Evolutionary conservation across 2,888 invertebrate genomes (phyloP), one percentile per base, ranked within the genome.

Genomic region (Camptogramma bilineatum): DNA sequence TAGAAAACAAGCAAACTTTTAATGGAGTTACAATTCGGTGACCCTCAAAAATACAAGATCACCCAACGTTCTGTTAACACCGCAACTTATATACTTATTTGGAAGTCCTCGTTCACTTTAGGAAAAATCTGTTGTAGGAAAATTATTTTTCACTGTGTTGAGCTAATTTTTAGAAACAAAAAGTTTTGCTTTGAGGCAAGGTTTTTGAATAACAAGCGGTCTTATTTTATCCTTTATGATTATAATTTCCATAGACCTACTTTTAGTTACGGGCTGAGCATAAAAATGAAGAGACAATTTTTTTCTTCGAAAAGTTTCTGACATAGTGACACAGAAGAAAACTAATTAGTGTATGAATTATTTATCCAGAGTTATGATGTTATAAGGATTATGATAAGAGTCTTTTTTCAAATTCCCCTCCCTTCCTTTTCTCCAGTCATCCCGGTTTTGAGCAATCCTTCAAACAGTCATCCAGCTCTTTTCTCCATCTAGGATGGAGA

Each of bases 1-100:
- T 85, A 79, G 78, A 84, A 88, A 90, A 90, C 88, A 87, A 85
- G 87, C 82, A 85, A 90, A 91, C 86, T 90, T 91, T 91, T 91
- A 90, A 91, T 91, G 89, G 86, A 90, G 86, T 89, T 88, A 90
- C 85, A 84, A 90, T 87, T 87, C 85, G 83, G 87, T 87, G 86
- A 88, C 85, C 86, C 82, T 79, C 74, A 84, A 86, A 80, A 80
- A 80, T 74, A 79, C 66, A 72, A 75, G 79, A 79, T 76, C 66
- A 73, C 65, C n/a, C 54, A 62, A 69, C 71, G 71, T 71, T 73
- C 47, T 56, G 51, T 64, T 68, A 69, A 61, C 56, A 62, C 64
- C 66, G 59, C 58, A 66, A 70, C 52, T 72, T 69, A 39, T 13
- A 39, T 10, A 39, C 13, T 39, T 34, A 34, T 10, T 39, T 39